Conservation (phyloP, 2,113 vertebrate genomes). For the Stigmatopora nigra region DNA sequence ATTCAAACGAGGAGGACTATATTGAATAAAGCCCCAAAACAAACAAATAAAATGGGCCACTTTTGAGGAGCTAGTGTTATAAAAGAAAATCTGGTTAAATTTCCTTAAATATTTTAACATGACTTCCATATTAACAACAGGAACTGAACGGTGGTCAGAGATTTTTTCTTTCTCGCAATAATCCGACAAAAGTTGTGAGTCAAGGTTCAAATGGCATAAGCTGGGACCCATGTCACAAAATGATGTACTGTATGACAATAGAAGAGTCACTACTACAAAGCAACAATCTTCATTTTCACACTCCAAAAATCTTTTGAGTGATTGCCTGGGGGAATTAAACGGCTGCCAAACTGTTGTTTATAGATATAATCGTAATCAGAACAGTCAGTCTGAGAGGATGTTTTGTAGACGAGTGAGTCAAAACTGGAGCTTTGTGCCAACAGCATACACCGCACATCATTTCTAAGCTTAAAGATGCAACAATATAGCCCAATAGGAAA, state of each 20-base stretch:
- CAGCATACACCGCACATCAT: too few relatives aligned
- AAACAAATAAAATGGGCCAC: neutral
- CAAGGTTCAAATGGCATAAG: neutral
- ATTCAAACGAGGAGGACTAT: too few relatives aligned
- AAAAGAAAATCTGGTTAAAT: neutral
- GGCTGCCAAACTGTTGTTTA: neutral
- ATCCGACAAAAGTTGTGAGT: neutral
- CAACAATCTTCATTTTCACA: constrained; percentile 7
- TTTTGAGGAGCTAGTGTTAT: neutral
- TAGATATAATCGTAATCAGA: neutral
- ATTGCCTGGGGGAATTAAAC: neutral
- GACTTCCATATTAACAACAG: neutral
- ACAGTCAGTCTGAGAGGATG: too few relatives aligned
- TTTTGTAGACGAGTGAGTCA: too few relatives aligned
- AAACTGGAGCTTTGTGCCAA: too few relatives aligned
- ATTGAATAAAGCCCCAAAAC: neutral
- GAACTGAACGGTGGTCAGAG: neutral
- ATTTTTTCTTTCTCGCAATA: too few relatives aligned
- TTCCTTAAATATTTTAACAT: neutral
- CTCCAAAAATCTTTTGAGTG: constrained; percentile 4
- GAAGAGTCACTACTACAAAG: neutral
- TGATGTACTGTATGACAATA: neutral
- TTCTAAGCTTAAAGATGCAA: too few relatives aligned
- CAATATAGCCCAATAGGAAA: too few relatives aligned
- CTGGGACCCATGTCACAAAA: neutral